These are phyloP conservation scores for Colaptes auratus DNA, from an alignment of 2,113 vertebrate species.

Conservation along the genomic window DNA sequence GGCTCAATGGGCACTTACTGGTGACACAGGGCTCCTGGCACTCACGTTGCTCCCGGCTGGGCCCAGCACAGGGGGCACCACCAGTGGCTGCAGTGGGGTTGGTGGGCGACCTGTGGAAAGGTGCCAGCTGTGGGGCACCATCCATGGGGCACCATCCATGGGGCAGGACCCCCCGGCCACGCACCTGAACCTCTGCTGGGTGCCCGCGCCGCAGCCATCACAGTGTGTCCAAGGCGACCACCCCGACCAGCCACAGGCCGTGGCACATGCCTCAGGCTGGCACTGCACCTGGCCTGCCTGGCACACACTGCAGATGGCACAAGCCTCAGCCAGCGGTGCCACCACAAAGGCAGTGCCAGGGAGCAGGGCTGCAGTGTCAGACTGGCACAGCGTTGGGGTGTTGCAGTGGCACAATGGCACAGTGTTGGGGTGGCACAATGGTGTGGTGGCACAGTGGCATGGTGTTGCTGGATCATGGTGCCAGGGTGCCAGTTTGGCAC, in stretches of 20 bases:
- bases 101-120: constrained; percentile 77
- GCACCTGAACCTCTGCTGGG: constrained; percentile 87
- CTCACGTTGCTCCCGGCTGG: constrained; percentile 74
- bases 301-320: constrained; percentile 72
- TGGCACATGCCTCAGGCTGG: constrained; percentile 71
- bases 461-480: too few relatives aligned
- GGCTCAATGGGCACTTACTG: constrained; percentile 28
- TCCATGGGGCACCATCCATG: background rate
- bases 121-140: fast-evolving
- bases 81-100: constrained; percentile 62
- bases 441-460: too few relatives aligned
- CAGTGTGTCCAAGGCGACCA: constrained; percentile 90
- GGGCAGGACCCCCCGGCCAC: too few relatives aligned
- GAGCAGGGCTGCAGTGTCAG: background rate
- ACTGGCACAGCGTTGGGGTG: too few relatives aligned
- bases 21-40: constrained; percentile 77
- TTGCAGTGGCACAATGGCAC: too few relatives aligned
- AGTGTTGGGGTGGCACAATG: too few relatives aligned
- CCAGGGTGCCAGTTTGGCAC: too few relatives aligned
- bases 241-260: constrained; percentile 86
- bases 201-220: constrained; percentile 81
- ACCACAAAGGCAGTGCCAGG: background rate
- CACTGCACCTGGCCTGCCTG: constrained; percentile 79
- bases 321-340: background rate
- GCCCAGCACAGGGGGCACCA: constrained; percentile 78